Base-by-base conservation (phyloP, 2,113 vertebrate genomes). In the Progne subis region DNA sequence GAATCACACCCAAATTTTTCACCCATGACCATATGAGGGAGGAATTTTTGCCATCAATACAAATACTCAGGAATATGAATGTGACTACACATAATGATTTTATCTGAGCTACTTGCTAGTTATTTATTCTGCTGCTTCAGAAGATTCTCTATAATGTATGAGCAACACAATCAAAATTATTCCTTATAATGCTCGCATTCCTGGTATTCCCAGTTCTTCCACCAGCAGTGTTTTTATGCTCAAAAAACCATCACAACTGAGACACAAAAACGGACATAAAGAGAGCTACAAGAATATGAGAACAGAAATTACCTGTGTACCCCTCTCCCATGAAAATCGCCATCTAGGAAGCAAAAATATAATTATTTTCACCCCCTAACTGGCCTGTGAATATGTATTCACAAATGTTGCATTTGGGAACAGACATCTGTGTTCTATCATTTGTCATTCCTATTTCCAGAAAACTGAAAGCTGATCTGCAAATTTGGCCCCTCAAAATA, bases 371-470 rank as follows among this genome's bases (percentile, higher is more conserved):
- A 1, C 88, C 82, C 28, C 44, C 52, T 71, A 80, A 91, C 43
- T 46, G 39, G 86, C 59, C 92, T 81, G 46, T 82, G 84, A 86
- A 95, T 8, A 1, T 90, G 53, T 55, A 82, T 84, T 93, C 52
- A 47, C 31, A 94, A 91, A 53, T 28, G 47, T 24, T 92, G 80
- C 56, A 91, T 83, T 72, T 71, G 59, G 88, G 90, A 95, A 91
- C 71, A 92, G 92, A 71, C 74, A 95, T 92, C 69, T 87, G 84
- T 65, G 52, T 61, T 90, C 76, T 32, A 64, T 63, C 14, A 0
- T 95, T 95, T 84, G 64, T 52, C 31, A 72, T 85, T 89, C 79
- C 52, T 77, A 82, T 94, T 87, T 77, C 44, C 67, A 88, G 50
- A 88, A 88, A 95, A 77, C 0, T 31, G 14, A 77, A 76, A 67